phyloP scores from a whole-genome alignment of 2,888 invertebrate genomes.

The Drosophila siamana region DNA sequence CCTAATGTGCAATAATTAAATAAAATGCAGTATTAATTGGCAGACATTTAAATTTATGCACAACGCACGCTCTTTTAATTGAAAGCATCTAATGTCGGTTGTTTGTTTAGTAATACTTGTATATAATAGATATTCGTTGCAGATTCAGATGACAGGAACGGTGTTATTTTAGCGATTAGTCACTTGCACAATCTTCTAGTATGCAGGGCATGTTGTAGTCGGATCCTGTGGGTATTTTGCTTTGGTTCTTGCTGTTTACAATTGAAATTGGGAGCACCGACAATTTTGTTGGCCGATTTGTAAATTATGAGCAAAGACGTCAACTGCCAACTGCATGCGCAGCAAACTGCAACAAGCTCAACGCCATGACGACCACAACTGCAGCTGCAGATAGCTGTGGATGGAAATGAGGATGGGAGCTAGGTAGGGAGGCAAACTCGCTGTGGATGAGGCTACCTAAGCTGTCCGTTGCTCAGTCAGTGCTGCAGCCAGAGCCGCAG shows the following conservation, averaged over 20 bases:
- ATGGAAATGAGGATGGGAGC: background rate
- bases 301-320: slow-evolving; percentile 63
- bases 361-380: slow-evolving; percentile 34
- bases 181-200: background rate
- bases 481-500: slow-evolving; percentile 16
- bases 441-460: slow-evolving; percentile 41
- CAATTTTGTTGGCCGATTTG: slow-evolving; percentile 52
- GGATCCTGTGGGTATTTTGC: background rate
- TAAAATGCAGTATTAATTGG: no score
- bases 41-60: no score
- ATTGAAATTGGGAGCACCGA: slow-evolving; percentile 41
- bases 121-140: no score
- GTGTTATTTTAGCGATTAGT: no score
- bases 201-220: slow-evolving; percentile 21
- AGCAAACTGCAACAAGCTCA: slow-evolving; percentile 49
- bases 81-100: no score
- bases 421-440: no score
- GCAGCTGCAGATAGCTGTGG: slow-evolving; percentile 3
- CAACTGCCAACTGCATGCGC: slow-evolving; percentile 58
- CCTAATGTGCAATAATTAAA: no score
- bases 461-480: slow-evolving; percentile 13
- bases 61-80: no score
- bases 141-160: no score
- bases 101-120: no score
- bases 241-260: slow-evolving; percentile 3